phyloP scores from a whole-genome alignment of 2,113 vertebrate species.

The Python bivittatus region DNA sequence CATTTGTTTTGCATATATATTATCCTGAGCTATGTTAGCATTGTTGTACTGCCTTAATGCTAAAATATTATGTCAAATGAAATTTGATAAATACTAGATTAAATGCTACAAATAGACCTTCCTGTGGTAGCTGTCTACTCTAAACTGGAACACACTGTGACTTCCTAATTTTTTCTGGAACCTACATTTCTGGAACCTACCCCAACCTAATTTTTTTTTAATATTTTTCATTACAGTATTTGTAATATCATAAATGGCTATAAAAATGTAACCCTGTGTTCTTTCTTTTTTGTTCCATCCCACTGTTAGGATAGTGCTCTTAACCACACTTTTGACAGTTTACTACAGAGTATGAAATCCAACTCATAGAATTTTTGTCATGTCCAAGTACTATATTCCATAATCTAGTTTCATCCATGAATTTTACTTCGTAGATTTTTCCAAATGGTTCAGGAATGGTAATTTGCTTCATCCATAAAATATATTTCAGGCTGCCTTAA shows the following conservation, averaged over 20 bases:
- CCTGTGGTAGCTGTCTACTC: slow-evolving; percentile 9
- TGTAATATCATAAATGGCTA: background rate
- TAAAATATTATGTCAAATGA: slow-evolving; percentile 61
- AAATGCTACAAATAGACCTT: slow-evolving; percentile 49
- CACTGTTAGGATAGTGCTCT: background rate
- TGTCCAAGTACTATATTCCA: background rate
- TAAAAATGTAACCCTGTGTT: background rate
- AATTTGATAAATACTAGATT: slow-evolving; percentile 51
- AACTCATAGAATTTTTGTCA: background rate
- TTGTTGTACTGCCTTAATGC: slow-evolving; percentile 28
- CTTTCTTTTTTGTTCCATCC: background rate
- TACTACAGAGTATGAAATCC: background rate
- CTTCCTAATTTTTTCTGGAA: background rate
- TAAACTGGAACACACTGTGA: background rate
- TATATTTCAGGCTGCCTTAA: background rate
- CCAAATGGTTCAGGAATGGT: background rate
- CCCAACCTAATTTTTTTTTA: too few species aligned
- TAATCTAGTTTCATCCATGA: background rate
- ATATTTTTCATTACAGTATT: slow-evolving; percentile 7
- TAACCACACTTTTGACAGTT: background rate
- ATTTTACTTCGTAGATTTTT: background rate
- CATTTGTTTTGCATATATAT: background rate
- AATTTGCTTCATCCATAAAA: background rate
- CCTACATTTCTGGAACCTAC: background rate
- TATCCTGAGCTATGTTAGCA: slow-evolving; percentile 6